Evolutionary conservation across 2,888 invertebrate species (phyloP), one percentile per base, ranked within the genome.

Genomic region (Kuschelorhynchus macadamiae): DNA sequence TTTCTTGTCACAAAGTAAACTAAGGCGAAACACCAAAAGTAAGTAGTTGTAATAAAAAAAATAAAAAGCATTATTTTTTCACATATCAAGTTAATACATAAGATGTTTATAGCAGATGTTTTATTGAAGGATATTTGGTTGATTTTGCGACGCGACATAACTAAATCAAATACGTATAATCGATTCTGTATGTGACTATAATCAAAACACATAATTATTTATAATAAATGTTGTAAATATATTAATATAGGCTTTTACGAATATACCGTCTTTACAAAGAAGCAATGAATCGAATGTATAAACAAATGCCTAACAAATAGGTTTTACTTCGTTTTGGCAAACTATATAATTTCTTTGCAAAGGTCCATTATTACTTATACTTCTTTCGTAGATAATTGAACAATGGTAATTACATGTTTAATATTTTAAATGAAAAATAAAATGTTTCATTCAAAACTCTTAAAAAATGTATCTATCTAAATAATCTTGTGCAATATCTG

Each of bases 1-100:
- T 60, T 60, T 60, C 41, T 64, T 46, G 64, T 64, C 57, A 63
- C 49, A 63, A 64, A 50, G 53, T 64, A 68, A 68, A 50, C 41
- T 70, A 70, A 70, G 70, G 70, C 61, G 50, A 50, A 70, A 70
- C 70, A 70, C 70, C 70, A 70, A 70, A 70, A 66, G 66, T 66
- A 62, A 33, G 59, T 70, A 70, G 70, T 36, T 66, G 39, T 41
- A 61, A 30, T 47, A 25, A 30, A 56, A 57, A 56, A 62, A 64
- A 20, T 49, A 65, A 59, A 50, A 69, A 70, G 56, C 57, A 61
- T 67, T 71, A 71, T 77, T 76, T 76, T 77, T 77, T 73, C 75
- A 77, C 77, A 77, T 76, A 77, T 77, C 77, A 77, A 62, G 72
- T 75, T 73, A 71, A 70, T 60, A 63, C 36, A 63, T 70, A 70